A percentile compares a stretch with the other conserved stretches of the same genome.
Evolutionary conservation across 2,113 vertebrate species (phyloP).

Genomic region (Nycticebus coucang): DNA sequence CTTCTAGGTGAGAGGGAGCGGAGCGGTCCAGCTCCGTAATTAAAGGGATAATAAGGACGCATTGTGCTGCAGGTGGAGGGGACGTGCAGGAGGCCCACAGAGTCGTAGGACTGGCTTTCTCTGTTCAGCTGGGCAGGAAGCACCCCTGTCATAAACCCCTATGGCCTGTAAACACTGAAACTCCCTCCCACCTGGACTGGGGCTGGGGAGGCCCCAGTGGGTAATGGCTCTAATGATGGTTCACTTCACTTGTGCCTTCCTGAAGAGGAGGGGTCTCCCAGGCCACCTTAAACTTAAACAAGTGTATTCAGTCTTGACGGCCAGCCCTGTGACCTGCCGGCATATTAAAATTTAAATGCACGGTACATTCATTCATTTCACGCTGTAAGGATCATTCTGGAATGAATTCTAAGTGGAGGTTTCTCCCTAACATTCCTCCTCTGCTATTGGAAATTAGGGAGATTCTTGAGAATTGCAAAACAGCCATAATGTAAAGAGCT

Average conservation of each 20-base stretch:
- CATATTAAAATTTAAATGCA: background rate
- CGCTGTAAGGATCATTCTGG: background rate
- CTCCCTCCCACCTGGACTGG: background rate
- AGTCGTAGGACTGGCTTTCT: background rate
- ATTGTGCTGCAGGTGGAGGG: constrained; percentile 30
- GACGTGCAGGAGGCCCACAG: background rate
- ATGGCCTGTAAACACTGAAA: background rate
- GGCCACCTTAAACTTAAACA: background rate
- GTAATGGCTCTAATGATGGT: background rate
- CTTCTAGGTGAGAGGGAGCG: background rate
- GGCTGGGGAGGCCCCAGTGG: background rate
- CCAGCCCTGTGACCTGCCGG: background rate
- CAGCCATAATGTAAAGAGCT: background rate
- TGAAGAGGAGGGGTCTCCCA: background rate
- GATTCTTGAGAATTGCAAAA: background rate
- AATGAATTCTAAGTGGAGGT: background rate
- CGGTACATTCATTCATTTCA: background rate
- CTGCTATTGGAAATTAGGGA: background rate
- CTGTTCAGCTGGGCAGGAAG: constrained; percentile 43
- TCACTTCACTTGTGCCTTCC: background rate
- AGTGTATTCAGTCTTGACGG: background rate
- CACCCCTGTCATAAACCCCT: constrained; percentile 56
- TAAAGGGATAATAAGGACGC: constrained; percentile 13
- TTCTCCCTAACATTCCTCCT: background rate
- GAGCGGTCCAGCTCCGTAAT: background rate